Percentiles rank a stretch among this genome's conserved stretches.
These are phyloP conservation scores for Apomyelois bistriatella DNA, from an alignment of 2,888 invertebrate genomes.

Conservation along the genomic window DNA sequence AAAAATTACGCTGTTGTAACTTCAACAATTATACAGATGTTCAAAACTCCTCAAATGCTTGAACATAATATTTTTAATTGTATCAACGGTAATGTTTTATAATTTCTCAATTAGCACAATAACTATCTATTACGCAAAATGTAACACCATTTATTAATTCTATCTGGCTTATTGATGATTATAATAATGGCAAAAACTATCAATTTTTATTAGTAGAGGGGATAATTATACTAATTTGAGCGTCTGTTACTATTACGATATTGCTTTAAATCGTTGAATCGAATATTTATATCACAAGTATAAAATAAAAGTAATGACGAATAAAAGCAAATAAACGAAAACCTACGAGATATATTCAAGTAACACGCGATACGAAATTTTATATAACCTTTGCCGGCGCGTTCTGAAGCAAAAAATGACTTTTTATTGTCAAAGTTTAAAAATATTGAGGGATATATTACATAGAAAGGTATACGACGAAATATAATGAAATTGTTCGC, in stretches of 20 bases:
- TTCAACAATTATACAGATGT: slow-evolving; percentile 9
- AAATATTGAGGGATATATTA: slow-evolving; percentile 39
- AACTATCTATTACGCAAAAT: slow-evolving; percentile 9
- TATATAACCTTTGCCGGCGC: slow-evolving; percentile 21
- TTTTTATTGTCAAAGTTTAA: slow-evolving; percentile 58
- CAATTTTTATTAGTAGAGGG: slow-evolving; percentile 47
- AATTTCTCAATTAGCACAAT: background rate
- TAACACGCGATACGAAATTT: slow-evolving; percentile 25
- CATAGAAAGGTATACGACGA: slow-evolving; percentile 26
- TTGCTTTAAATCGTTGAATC: slow-evolving; percentile 67
- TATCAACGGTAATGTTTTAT: background rate
- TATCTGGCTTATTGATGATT: slow-evolving; percentile 6
- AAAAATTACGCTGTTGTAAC: slow-evolving; percentile 32
- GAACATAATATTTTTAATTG: slow-evolving; percentile 7
- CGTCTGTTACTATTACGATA: slow-evolving; percentile 53
- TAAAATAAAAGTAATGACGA: slow-evolving; percentile 22
- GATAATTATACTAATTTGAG: slow-evolving; percentile 65
- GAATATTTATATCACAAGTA: slow-evolving; percentile 27
- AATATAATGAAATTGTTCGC: slow-evolving; percentile 30
- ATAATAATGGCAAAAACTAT: slow-evolving; percentile 8
- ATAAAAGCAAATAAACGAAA: slow-evolving; percentile 25
- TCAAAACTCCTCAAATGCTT: background rate
- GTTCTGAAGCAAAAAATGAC: slow-evolving; percentile 29
- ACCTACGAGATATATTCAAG: slow-evolving; percentile 23
- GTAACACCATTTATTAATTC: slow-evolving; percentile 3